Percentiles rank a stretch among this genome's conserved stretches.
Conservation (phyloP, 1,140 invertebrate species). For the Bombus consobrinus region DNA sequence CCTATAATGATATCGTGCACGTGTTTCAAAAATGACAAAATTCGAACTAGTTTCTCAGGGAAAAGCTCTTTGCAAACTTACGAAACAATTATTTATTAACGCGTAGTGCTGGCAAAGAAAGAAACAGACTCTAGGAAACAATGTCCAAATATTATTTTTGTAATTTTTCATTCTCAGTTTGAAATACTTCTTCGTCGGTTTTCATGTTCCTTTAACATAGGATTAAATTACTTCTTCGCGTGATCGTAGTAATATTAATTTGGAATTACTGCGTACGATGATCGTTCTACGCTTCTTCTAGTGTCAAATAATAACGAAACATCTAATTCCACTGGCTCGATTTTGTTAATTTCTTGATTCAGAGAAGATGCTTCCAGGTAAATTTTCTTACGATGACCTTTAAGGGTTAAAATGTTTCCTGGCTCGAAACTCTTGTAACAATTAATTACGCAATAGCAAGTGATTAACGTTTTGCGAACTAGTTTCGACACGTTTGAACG, state of each 20-base stretch:
- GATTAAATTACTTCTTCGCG: background rate
- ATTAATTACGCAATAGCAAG: background rate
- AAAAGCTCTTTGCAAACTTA: background rate
- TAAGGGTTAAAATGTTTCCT: background rate
- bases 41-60: background rate
- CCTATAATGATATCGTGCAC: background rate
- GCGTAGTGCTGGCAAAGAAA: background rate
- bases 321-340: background rate
- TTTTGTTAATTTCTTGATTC: background rate
- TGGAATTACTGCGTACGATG: too few species aligned
- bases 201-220: background rate
- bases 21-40: background rate
- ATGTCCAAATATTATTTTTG: background rate
- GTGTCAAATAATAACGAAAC: background rate
- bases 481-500: background rate
- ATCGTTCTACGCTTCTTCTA: too few species aligned
- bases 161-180: background rate
- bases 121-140: background rate
- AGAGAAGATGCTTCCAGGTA: background rate
- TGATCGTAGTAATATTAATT: too few species aligned
- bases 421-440: too few species aligned
- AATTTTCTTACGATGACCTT: background rate
- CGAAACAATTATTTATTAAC: background rate
- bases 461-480: background rate
- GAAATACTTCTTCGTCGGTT: background rate